These are phyloP conservation scores for Sarcoramphus papa DNA, from an alignment of 2,797 vertebrate genomes.

Conservation along the genomic window DNA sequence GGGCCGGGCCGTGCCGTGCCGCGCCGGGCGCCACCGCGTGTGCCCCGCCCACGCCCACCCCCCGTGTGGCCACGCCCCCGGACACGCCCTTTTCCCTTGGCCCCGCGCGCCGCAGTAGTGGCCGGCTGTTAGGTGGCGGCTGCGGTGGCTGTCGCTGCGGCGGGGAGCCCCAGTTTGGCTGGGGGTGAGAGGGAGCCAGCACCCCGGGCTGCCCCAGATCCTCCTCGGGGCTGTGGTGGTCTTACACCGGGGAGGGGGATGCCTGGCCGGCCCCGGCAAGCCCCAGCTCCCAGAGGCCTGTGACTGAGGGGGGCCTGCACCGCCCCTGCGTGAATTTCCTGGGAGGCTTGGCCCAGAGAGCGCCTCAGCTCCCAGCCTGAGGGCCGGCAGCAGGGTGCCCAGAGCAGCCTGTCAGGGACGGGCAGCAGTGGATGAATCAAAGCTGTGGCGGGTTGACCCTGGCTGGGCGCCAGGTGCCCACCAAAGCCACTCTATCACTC, in stretches of 20 bases:
- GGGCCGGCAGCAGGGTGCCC: too few species aligned
- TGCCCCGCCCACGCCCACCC: not conserved
- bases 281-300: not conserved
- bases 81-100: not conserved
- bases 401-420: too few species aligned
- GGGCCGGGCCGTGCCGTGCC: too few species aligned
- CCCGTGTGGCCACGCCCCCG: not conserved
- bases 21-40: not conserved
- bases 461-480: not conserved
- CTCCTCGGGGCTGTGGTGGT: not conserved
- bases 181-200: accelerated
- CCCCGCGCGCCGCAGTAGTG: accelerated
- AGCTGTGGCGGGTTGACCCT: not conserved
- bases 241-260: too few species aligned
- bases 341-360: too few species aligned
- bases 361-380: not conserved
- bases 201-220: accelerated
- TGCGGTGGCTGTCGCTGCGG: accelerated
- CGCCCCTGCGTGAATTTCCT: not conserved
- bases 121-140: accelerated
- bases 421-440: not conserved
- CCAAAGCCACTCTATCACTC: not conserved
- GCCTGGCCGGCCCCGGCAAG: not conserved
- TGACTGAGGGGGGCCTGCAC: not conserved
- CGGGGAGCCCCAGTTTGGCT: not conserved